Conservation (phyloP, 92 coral and sea anemone species). For the Zoanthus solanderi region DNA sequence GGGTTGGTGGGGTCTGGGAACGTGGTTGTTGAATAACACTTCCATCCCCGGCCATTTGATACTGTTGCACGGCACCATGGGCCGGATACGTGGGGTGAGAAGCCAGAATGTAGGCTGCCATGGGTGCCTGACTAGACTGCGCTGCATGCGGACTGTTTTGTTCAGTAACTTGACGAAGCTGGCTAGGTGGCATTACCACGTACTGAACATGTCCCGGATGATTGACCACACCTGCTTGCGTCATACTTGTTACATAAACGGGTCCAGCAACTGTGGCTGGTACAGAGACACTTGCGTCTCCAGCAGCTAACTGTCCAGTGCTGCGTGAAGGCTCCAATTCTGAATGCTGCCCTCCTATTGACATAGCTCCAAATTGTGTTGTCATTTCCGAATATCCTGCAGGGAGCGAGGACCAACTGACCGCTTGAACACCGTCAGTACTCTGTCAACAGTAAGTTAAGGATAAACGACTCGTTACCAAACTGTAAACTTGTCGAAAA, state of each 20-base stretch:
- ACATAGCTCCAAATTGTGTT: constrained; percentile 80
- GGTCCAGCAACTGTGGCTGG: constrained; percentile 80
- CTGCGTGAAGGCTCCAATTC: constrained; percentile 61
- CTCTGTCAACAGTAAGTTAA: constrained; percentile 57
- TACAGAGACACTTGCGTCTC: constrained; percentile 73
- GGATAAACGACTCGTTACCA: background rate
- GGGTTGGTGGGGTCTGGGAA: constrained; percentile 96
- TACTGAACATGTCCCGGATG: constrained; percentile 92
- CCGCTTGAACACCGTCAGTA: constrained; percentile 63
- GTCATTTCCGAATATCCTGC: constrained; percentile 86
- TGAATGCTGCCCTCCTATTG: constrained; percentile 76
- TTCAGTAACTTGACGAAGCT: constrained; percentile 71
- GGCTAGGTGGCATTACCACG: constrained; percentile 83
- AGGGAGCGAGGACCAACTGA: constrained; percentile 65
- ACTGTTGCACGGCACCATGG: constrained; percentile 68
- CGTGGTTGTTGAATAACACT: constrained; percentile 78
- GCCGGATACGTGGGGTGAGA: constrained; percentile 63
- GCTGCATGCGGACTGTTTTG: constrained; percentile 64
- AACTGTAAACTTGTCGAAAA: too few species aligned
- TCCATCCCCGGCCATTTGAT: constrained; percentile 63
- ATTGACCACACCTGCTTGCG: constrained; percentile 83
- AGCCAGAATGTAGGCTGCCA: constrained; percentile 57
- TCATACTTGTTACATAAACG: constrained; percentile 80
- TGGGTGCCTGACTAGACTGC: constrained; percentile 68
- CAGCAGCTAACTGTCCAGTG: constrained; percentile 64